Evolutionary conservation across 1,140 invertebrate genomes (phyloP).

Genomic region (Macrotrachela quadricornifera): DNA sequence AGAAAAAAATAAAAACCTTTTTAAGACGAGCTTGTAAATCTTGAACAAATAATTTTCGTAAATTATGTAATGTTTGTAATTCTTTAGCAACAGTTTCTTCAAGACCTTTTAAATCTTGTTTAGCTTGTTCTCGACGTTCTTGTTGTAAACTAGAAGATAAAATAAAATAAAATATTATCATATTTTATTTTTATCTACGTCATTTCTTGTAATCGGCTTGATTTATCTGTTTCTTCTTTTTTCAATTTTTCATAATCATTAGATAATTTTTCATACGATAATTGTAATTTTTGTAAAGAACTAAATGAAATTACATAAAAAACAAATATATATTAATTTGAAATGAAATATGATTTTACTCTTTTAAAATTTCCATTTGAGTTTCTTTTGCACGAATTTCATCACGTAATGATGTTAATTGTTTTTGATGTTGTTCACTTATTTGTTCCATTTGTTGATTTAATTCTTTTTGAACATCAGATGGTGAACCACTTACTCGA

Average conservation of each 20-base stretch:
- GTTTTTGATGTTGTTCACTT: slow-evolving; percentile 75
- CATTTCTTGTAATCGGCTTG: slow-evolving; percentile 74
- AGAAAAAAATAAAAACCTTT: background rate
- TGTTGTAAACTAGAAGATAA: slow-evolving; percentile 33
- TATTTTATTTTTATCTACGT: slow-evolving; percentile 28
- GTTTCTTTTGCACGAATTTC: slow-evolving; percentile 79
- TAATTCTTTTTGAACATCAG: slow-evolving; percentile 42
- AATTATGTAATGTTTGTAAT: slow-evolving; percentile 84
- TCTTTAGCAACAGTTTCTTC: slow-evolving; percentile 54
- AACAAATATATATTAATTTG: too few relatives aligned
- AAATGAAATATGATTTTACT: slow-evolving; percentile 36
- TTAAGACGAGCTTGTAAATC: slow-evolving; percentile 50
- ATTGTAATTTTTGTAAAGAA: slow-evolving; percentile 49
- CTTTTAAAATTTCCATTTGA: slow-evolving; percentile 70
- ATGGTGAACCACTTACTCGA: background rate
- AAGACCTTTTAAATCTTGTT: slow-evolving; percentile 73
- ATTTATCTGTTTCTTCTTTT: slow-evolving; percentile 77
- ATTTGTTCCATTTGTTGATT: slow-evolving; percentile 81
- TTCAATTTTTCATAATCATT: slow-evolving; percentile 83
- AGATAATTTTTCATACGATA: slow-evolving; percentile 73
- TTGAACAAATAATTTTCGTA: slow-evolving; percentile 89
- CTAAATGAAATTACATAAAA: too few relatives aligned
- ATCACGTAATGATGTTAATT: slow-evolving; percentile 49
- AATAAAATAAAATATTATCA: too few relatives aligned
- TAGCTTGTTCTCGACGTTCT: slow-evolving; percentile 62